These are phyloP conservation scores for Nothobranchius furzeri DNA, from an alignment of 2,113 vertebrate species.

Conservation along the genomic window DNA sequence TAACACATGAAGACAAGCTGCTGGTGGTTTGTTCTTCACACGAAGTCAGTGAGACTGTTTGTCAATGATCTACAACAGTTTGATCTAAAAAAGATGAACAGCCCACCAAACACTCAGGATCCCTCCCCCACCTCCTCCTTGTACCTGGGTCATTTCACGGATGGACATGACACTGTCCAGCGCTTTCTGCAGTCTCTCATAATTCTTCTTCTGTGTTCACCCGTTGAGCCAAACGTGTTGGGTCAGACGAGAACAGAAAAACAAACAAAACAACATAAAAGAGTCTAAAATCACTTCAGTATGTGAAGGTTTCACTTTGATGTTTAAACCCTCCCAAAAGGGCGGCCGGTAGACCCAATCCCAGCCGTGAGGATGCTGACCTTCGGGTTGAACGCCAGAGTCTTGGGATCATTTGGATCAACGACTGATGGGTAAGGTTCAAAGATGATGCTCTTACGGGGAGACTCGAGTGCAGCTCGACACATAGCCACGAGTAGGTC, in stretches of 20 bases:
- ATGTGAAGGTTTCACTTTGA: neutral
- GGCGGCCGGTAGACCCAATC: no score
- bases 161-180: conserved; percentile 99
- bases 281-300: conserved; percentile 46
- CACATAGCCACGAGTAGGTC: conserved; percentile 98
- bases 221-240: conserved; percentile 58
- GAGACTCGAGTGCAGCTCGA: conserved; percentile 94
- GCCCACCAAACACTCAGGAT: no score
- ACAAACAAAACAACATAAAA: conserved; percentile 48
- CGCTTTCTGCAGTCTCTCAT: conserved; percentile 97
- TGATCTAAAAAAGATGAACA: no score
- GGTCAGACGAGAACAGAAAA: conserved; percentile 33
- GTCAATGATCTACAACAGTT: no score
- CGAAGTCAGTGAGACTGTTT: no score
- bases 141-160: conserved; percentile 99
- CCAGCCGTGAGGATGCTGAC: conserved; percentile 67
- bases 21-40: neutral
- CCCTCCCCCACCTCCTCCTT: conserved; percentile 15
- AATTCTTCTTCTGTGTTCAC: conserved; percentile 94
- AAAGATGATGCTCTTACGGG: conserved; percentile 98
- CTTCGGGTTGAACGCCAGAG: conserved; percentile 99
- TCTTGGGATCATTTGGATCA: conserved; percentile 98
- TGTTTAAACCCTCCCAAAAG: no score
- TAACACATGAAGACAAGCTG: conserved; percentile 3
- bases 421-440: conserved; percentile 98